Conservation (phyloP, 2,113 vertebrate genomes). For the Phycodurus eques region DNA sequence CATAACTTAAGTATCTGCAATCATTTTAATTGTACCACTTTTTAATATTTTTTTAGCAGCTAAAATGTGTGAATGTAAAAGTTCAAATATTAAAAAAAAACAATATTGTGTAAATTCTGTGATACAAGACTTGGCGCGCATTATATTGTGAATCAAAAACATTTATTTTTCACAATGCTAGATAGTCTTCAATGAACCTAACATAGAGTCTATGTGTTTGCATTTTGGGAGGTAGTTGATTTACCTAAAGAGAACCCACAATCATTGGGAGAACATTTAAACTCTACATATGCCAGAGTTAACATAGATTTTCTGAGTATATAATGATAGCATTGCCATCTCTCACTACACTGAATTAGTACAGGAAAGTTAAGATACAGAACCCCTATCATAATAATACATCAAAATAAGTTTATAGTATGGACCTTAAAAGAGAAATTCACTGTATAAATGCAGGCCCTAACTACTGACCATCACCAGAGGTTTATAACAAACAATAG, state of each 20-base stretch:
- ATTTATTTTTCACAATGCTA: neutral
- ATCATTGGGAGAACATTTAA: neutral
- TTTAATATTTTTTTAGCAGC: neutral
- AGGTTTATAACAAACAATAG: no score
- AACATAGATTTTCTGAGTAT: neutral
- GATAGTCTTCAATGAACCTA: neutral
- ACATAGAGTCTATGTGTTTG: no score
- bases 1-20: neutral
- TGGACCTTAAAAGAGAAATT: neutral
- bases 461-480: no score
- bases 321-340: neutral
- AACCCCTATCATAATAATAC: neutral
- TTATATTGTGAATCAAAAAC: neutral
- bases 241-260: no score
- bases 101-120: neutral
- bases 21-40: neutral
- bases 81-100: neutral
- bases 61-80: neutral
- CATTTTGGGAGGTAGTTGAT: no score
- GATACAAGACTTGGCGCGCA: neutral
- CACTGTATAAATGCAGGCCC: neutral
- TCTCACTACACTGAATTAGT: neutral
- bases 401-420: neutral
- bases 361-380: neutral
- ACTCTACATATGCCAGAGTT: neutral